Percentiles rank a stretch among this genome's conserved stretches.
phyloP scores from a whole-genome alignment of 2,113 vertebrate genomes.

The Lucifuga dentata region DNA sequence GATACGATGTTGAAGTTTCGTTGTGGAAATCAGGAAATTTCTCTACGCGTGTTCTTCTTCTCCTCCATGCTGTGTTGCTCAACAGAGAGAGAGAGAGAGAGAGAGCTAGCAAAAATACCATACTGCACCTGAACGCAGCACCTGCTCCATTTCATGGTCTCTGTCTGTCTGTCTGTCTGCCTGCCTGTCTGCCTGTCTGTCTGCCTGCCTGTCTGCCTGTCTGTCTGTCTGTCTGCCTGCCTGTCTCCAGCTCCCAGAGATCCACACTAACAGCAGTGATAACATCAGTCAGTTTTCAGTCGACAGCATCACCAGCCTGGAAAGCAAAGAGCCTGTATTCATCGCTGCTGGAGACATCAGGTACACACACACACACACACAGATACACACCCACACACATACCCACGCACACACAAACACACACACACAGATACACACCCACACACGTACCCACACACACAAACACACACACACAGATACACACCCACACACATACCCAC shows the following conservation, averaged over 20 bases:
- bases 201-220: background rate
- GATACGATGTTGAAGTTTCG: too few relatives aligned
- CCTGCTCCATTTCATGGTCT: background rate
- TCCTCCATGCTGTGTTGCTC: background rate
- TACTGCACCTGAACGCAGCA: constrained; percentile 27
- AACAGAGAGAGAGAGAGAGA: background rate
- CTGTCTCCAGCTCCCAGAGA: constrained; percentile 87
- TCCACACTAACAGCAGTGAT: constrained; percentile 95
- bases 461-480: background rate
- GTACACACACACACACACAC: constrained; percentile 62
- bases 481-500: background rate
- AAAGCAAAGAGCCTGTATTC: constrained; percentile 95
- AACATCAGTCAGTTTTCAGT: constrained; percentile 99
- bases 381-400: background rate
- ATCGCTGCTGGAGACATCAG: constrained; percentile 96
- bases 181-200: background rate
- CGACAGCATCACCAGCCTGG: constrained; percentile 97
- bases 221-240: background rate
- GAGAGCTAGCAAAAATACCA: constrained; percentile 14
- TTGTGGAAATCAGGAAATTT: too few relatives aligned
- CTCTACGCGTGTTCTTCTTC: too few relatives aligned
- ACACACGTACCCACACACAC: background rate
- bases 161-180: background rate
- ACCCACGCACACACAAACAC: background rate
- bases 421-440: background rate